These are phyloP conservation scores for Drosophila virilis DNA, from an alignment of 1,140 invertebrate species.

Conservation along the genomic window DNA sequence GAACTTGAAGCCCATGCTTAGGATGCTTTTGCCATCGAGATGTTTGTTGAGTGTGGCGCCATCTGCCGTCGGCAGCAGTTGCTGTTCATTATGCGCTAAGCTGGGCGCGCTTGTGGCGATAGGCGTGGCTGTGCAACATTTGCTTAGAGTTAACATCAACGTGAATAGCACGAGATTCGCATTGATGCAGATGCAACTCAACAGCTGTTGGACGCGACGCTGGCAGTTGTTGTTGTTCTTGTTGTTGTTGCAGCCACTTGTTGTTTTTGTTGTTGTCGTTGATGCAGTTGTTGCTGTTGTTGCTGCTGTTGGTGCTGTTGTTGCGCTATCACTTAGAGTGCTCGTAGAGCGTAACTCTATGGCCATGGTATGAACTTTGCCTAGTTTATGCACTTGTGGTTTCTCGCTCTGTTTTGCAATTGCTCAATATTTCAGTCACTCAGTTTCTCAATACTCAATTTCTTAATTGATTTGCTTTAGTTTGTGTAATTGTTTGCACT, in stretches of 20 bases:
- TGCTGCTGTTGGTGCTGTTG: slow-evolving; percentile 19
- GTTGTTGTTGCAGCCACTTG: slow-evolving; percentile 23
- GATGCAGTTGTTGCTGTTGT: slow-evolving; percentile 25
- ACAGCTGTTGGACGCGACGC: slow-evolving; percentile 73
- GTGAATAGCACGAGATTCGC: slow-evolving; percentile 78
- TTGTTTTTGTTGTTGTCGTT: slow-evolving; percentile 23
- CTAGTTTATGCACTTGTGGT: slow-evolving; percentile 31
- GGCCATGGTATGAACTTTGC: slow-evolving; percentile 75
- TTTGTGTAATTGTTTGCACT: slow-evolving; percentile 36
- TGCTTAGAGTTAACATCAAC: slow-evolving; percentile 72
- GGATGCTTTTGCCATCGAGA: slow-evolving; percentile 62
- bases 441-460: not conserved
- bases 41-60: slow-evolving; percentile 49
- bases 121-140: slow-evolving; percentile 72
- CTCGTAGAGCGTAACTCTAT: slow-evolving; percentile 70
- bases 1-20: slow-evolving; percentile 75
- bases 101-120: slow-evolving; percentile 18
- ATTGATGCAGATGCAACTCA: slow-evolving; percentile 72
- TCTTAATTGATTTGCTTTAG: not conserved
- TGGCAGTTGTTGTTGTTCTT: slow-evolving; percentile 33
- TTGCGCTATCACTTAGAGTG: slow-evolving; percentile 68
- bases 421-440: not conserved
- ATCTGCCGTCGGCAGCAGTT: slow-evolving; percentile 30
- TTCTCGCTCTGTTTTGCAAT: slow-evolving; percentile 10
- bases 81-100: slow-evolving; percentile 34